Evolutionary conservation across 1,140 invertebrate genomes (phyloP), one percentile per base, ranked within the genome.

Genomic region (Apis florea): DNA sequence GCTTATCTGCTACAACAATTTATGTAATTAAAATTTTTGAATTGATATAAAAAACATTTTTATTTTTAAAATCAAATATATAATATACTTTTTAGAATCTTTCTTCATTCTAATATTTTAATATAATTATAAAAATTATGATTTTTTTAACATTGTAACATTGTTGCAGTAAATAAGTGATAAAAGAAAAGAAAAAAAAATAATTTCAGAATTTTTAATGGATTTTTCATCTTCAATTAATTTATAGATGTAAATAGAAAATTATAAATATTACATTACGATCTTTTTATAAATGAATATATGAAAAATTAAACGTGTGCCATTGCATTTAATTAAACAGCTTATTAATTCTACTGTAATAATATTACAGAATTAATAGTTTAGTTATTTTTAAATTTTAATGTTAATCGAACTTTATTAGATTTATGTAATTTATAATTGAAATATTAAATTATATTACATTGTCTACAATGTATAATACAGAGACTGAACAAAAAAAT

Each of bases 401-500:
- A 21, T 70, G 54, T 31, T 54, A 58, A 49, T 53, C 19, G 49
- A 61, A 59, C 59, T 15, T 13, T 59, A 47, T 31, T 51, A 47
- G 21, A 58, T 78, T 61, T 79, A 56, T 68, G 31, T 68, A 79
- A 71, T 31, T 63, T 53, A 53, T 6, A 79, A 72, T 72, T 63
- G n/a, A 54, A 53, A n/a, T 61, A 69, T 69, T 1, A 31, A 69
- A 59, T 31, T 69, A 69, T 51, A 79, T 64, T 80, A 49, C 31
- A 26, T 80, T 56, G 54, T 24, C 31, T 40, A 67, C 15, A 74
- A 80, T 80, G 24, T 67, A 80, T 64, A 82, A 85, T 86, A 49
- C 74, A 74, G 73, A 86, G 74, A 86, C 85, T 86, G 73, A 85
- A 82, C 59, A 73, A 80, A 56, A 70, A 15, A 85, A 86, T 85